Evolutionary conservation across 2,888 invertebrate genomes (phyloP).

Genomic region (Mamestra brassicae): DNA sequence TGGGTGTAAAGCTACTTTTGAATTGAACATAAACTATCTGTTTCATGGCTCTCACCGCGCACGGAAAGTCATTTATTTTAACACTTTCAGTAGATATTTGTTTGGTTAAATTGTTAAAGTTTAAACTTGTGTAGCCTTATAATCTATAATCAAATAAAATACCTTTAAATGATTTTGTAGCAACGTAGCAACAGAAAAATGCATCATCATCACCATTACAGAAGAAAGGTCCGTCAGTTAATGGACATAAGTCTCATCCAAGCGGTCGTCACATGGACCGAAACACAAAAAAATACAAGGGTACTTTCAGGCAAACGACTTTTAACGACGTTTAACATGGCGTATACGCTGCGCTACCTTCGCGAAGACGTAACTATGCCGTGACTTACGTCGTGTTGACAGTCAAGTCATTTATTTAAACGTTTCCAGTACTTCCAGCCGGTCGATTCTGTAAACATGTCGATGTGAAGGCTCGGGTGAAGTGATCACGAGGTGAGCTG

Average conservation of each 20-base stretch:
- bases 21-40: constrained; percentile 10
- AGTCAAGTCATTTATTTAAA: too few species aligned
- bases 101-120: not conserved
- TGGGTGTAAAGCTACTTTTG: not conserved
- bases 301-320: not conserved
- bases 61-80: not conserved
- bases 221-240: not conserved
- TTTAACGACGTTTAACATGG: too few species aligned
- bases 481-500: too few species aligned
- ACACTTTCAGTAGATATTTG: not conserved
- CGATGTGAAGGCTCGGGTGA: too few species aligned
- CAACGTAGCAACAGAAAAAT: not conserved
- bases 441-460: too few species aligned
- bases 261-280: not conserved
- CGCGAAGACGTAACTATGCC: not conserved
- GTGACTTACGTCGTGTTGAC: not conserved
- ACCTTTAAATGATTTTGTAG: not conserved
- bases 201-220: not conserved
- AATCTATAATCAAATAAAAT: not conserved
- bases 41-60: constrained; percentile 6
- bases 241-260: not conserved
- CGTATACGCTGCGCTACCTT: not conserved
- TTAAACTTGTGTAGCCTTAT: not conserved
- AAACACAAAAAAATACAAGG: not conserved
- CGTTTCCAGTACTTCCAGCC: too few species aligned